Evolutionary conservation across 2,113 vertebrate genomes (phyloP).

Genomic region (Aptenodytes forsteri): DNA sequence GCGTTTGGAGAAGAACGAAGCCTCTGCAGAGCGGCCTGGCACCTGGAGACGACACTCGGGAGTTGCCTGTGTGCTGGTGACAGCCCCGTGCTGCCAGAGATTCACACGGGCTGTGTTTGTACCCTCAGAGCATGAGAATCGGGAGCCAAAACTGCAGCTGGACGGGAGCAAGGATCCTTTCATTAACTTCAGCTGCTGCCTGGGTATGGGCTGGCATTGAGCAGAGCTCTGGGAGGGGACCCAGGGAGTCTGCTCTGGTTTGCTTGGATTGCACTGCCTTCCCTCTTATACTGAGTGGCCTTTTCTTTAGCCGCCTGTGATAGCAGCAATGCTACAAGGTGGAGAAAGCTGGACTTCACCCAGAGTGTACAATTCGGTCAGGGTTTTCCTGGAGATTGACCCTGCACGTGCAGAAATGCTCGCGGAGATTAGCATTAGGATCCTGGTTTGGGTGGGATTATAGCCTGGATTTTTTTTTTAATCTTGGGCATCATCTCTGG

Average conservation of each 20-base stretch:
- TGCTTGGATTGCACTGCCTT: not conserved
- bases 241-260: too few relatives aligned
- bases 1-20: not conserved
- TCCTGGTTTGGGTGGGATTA: not conserved
- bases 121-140: not conserved
- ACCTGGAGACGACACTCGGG: rapidly evolving
- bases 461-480: not conserved
- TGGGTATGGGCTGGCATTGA: not conserved
- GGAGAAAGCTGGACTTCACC: not conserved
- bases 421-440: not conserved
- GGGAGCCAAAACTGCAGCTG: not conserved
- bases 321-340: not conserved
- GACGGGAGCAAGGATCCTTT: not conserved
- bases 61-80: not conserved
- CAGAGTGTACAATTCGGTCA: rapidly evolving
- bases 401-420: not conserved
- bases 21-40: not conserved
- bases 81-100: not conserved
- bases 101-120: not conserved
- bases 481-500: not conserved
- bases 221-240: not conserved
- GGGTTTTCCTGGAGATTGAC: not conserved
- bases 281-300: rapidly evolving
- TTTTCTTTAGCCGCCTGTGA: not conserved
- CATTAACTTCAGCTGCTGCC: not conserved